Percentiles rank a stretch among this genome's conserved stretches.
These are phyloP conservation scores for Desmodus rotundus DNA, from an alignment of 2,113 vertebrate species.

Conservation along the genomic window DNA sequence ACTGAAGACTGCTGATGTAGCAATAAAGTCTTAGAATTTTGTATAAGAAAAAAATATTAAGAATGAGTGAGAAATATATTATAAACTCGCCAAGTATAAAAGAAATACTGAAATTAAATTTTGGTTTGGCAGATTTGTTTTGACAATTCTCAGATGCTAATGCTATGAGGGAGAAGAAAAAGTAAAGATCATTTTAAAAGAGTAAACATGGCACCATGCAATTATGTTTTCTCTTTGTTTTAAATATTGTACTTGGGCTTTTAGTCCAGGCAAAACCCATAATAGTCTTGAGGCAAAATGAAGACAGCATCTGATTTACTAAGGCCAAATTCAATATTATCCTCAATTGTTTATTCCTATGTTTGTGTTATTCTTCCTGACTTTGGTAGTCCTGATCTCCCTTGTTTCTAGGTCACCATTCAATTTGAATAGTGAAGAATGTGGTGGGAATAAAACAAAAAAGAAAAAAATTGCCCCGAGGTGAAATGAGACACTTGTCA, in stretches of 20 bases:
- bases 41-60: background rate
- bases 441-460: background rate
- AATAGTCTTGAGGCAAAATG: background rate
- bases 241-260: background rate
- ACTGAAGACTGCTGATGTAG: background rate
- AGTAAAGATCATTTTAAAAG: background rate
- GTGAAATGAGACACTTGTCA: background rate
- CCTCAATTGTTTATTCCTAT: background rate
- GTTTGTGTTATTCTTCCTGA: background rate
- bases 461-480: background rate
- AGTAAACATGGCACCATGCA: background rate
- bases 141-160: background rate
- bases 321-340: background rate
- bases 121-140: background rate
- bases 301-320: background rate
- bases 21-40: background rate
- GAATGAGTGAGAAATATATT: background rate
- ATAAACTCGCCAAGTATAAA: background rate
- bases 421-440: background rate
- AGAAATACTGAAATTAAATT: constrained; percentile 10
- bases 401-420: background rate
- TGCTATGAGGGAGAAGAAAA: background rate
- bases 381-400: background rate
- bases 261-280: background rate
- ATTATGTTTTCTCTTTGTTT: background rate